phyloP scores from a whole-genome alignment of 2,888 invertebrate genomes.

The Ornithoptera priamus region DNA sequence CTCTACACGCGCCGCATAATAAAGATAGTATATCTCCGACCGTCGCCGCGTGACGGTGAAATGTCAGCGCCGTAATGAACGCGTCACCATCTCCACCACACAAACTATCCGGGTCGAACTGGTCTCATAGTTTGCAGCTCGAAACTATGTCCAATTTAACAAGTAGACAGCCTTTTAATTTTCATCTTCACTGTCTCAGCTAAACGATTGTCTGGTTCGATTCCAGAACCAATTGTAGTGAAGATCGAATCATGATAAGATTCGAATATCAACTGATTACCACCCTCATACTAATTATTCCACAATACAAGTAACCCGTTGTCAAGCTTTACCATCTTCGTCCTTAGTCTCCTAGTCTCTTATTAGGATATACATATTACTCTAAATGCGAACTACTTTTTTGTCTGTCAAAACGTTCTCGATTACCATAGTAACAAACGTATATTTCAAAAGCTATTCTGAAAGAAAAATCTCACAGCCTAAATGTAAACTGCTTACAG shows the following conservation, averaged over 20 bases:
- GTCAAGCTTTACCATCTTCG: no score
- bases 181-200: background rate
- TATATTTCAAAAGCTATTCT: background rate
- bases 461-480: background rate
- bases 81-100: conserved; percentile 15
- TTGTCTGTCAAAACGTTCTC: no score
- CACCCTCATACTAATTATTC: no score
- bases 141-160: background rate
- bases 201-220: no score
- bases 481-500: background rate
- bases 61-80: conserved; percentile 17
- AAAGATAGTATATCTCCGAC: conserved; percentile 5
- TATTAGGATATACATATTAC: no score
- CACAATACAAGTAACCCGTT: no score
- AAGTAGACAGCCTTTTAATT: background rate
- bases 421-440: no score
- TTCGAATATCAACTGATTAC: no score
- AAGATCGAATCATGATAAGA: no score
- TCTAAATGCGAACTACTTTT: no score
- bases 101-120: conserved; percentile 17
- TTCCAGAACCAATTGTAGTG: no score
- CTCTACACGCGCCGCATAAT: conserved; percentile 8
- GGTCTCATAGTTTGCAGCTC: background rate
- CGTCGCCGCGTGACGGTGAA: conserved; percentile 2
- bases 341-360: no score